A percentile compares a stretch with the other conserved stretches of the same genome.
phyloP scores from a whole-genome alignment of 1,140 invertebrate genomes.

The Cydia fagiglandana region DNA sequence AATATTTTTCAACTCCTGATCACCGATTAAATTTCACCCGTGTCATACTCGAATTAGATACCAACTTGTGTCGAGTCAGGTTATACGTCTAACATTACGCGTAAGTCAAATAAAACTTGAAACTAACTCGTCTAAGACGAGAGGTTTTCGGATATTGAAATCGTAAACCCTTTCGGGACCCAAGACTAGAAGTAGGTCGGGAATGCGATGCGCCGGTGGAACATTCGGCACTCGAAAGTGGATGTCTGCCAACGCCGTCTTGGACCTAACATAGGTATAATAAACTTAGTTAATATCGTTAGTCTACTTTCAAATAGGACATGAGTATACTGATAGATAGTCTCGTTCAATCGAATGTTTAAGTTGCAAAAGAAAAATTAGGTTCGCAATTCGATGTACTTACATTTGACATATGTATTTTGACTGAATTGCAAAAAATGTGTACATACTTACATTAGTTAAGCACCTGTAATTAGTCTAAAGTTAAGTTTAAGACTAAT shows the following conservation, averaged over 20 bases:
- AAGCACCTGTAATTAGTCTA: no score
- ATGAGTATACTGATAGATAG: background rate
- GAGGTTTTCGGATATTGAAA: constrained; percentile 70
- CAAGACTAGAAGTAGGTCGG: constrained; percentile 55
- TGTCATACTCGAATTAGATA: background rate
- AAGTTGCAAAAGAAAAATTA: no score
- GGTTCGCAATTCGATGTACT: no score
- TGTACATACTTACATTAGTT: no score
- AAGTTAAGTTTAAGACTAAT: no score
- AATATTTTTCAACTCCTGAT: no score
- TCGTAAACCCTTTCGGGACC: constrained; percentile 64
- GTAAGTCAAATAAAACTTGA: constrained; percentile 3
- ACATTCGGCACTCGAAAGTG: constrained; percentile 29
- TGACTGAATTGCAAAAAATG: no score
- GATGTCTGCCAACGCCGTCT: constrained; percentile 10
- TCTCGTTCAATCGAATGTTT: background rate
- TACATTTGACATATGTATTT: no score
- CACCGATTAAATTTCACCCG: no score
- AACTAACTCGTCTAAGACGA: constrained; percentile 3
- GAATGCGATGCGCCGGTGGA: constrained; percentile 44
- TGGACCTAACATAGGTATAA: constrained; percentile 15
- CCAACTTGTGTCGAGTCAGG: background rate
- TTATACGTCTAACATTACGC: background rate
- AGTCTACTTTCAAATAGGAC: background rate
- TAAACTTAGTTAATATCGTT: constrained; percentile 20